Base-by-base conservation (phyloP, 2,797 vertebrate genomes). In the Iguana delicatissima region DNA sequence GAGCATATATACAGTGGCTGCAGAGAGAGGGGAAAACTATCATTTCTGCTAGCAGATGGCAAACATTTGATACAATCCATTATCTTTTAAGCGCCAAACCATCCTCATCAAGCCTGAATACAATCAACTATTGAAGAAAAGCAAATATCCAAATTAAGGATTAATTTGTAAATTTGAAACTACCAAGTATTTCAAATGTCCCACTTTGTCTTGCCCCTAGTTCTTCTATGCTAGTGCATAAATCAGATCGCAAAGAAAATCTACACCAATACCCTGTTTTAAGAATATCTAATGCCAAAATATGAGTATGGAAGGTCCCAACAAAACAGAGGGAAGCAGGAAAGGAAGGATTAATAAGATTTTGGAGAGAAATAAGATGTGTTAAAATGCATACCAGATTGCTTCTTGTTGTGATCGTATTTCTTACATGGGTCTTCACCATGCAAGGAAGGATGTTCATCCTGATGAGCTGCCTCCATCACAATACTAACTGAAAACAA, bases 381-480 rank as follows among this genome's bases (percentile, higher is more conserved):
- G 84, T 90, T 64, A 73, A 90, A 93, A 92, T 67, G 93, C 89
- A 20, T 95, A 97, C 97, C 97, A 95, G 96, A 52, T 72, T 95
- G 91, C 86, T 95, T 96, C 88, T 93, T 93, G 95, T 32, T 96
- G 93, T 95, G 96, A 52, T 97, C 97, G 0, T 79, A 83, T 86
- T 95, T 97, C 88, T 89, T 88, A 1, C 84, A 92, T 0, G 95
- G 89, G 32, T 93, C 94, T 88, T 95, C 97, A 85, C 90, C 92
- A 92, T 95, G 97, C 88, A 92, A 95, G 87, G 94, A 95, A 96
- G 90, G 86, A 76, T 96, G 95, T 92, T 97, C 95, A 13, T 96
- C 94, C 77, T 91, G 86, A 80, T n/a, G 87, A 92, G 93, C 12
- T 0, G 87, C 38, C 85, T 97, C 97, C 97, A 97, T 96, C 90